Base-by-base conservation (phyloP, 1,140 invertebrate species). In the Chrysomallon squamiferum region DNA sequence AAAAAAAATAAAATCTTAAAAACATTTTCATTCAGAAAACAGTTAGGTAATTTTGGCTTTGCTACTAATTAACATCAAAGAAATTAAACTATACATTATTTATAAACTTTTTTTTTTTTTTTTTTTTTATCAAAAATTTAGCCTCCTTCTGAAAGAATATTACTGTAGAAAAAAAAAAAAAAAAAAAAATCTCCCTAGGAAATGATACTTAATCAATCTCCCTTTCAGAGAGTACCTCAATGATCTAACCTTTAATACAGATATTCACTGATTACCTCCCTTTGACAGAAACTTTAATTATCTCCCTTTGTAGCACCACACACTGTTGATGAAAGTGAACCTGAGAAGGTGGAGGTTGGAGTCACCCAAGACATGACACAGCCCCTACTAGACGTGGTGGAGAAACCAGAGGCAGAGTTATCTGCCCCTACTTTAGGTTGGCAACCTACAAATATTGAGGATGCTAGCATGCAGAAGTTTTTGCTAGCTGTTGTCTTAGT, bases 391-490 rank as follows among this genome's bases (percentile, higher is more conserved):
- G 52, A 49, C 32, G 29, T 56, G 43, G 27, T 57, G 59, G 58
- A 73, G 71, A 74, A 73, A 69, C 62, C 63, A 61, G 38, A 68
- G 25, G 68, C 61, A 32, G 77, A 75, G 58, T 58, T 72, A 30
- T 61, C 67, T 45, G 64, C 71, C 35, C 35, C 35, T 38, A 38
- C 35, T 60, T 54, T 79, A 80, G 78, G 76, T 78, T 74, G 76
- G 76, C 70, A 71, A 62, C 64, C 71, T 25, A 57, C 66, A 43
- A 65, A 66, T 65, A 50, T 74, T 59, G 72, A 71, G 43, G 72
- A 78, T 74, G 74, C 71, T 54, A 71, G 76, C 74, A 78, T 78
- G 76, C 70, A 74, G 57, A 61, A 65, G 25, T 74, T 76, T 56
- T 57, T 78, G 56, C 66, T 76, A 33, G 59, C 69, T 38, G 47